These are phyloP conservation scores for Drosophila melanosoma DNA, from an alignment of 2,888 invertebrate genomes.

Conservation along the genomic window DNA sequence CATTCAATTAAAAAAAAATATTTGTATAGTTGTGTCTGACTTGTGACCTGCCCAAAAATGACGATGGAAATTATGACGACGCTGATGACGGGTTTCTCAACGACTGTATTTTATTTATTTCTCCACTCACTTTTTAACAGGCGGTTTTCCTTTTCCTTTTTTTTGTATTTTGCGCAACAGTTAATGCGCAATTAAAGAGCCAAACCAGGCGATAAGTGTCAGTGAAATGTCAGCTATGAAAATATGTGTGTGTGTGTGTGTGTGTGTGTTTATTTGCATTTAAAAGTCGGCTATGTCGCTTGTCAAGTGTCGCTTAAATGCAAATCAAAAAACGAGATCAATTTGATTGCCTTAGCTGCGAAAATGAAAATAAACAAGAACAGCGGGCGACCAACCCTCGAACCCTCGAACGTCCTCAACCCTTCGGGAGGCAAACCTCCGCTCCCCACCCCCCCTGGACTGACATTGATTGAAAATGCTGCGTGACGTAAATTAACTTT, in stretches of 20 bases:
- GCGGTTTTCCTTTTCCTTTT: background rate
- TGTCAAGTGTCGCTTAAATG: slow-evolving; percentile 76
- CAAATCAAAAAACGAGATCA: slow-evolving; percentile 75
- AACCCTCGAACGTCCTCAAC: slow-evolving; percentile 21
- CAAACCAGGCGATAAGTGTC: slow-evolving; percentile 67
- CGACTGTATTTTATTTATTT: slow-evolving; percentile 17
- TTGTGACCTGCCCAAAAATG: slow-evolving; percentile 47
- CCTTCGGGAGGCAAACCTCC: slow-evolving; percentile 28
- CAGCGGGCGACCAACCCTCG: slow-evolving; percentile 57
- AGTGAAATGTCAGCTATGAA: slow-evolving; percentile 53
- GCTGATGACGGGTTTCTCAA: slow-evolving; percentile 34
- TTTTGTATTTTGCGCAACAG: slow-evolving; percentile 44
- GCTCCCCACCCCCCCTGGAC: slow-evolving; percentile 10
- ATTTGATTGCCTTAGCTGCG: slow-evolving; percentile 65
- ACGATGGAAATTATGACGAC: slow-evolving; percentile 20
- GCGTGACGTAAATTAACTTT: slow-evolving; percentile 80
- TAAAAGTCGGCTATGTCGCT: slow-evolving; percentile 34
- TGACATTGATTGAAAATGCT: slow-evolving; percentile 81
- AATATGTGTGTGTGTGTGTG: slow-evolving; percentile 33
- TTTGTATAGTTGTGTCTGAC: slow-evolving; percentile 41
- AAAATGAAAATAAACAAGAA: slow-evolving; percentile 74
- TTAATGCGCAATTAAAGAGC: slow-evolving; percentile 67
- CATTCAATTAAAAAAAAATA: slow-evolving; percentile 68
- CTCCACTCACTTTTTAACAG: background rate
- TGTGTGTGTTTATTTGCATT: slow-evolving; percentile 63